These are phyloP conservation scores for Alloplasta piceator DNA, from an alignment of 2,888 invertebrate species.

Conservation along the genomic window DNA sequence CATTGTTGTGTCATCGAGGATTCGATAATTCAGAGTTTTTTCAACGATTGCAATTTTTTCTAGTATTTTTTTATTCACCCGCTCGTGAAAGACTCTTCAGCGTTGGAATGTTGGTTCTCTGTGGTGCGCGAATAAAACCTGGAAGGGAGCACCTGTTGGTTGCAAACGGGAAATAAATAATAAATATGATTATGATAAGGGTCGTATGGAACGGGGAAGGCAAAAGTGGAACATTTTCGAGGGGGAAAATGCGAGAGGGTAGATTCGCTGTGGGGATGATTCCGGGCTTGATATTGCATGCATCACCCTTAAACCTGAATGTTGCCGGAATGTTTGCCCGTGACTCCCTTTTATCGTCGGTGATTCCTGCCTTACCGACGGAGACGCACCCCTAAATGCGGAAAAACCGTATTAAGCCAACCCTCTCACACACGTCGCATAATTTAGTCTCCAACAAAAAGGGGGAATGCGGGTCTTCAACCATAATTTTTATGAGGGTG, in stretches of 20 bases:
- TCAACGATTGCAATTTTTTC: constrained; percentile 72
- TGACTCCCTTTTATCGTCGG: background rate
- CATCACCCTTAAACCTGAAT: constrained; percentile 21
- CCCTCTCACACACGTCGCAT: constrained; percentile 21
- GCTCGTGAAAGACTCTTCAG: too few species aligned
- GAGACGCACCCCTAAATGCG: constrained; percentile 6
- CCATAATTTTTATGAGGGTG: too few species aligned
- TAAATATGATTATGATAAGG: constrained; percentile 74
- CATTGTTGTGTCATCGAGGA: constrained; percentile 24
- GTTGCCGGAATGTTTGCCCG: constrained; percentile 30
- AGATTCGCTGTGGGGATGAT: constrained; percentile 20
- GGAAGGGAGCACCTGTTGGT: constrained; percentile 72
- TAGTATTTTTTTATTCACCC: background rate
- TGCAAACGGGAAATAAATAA: constrained; percentile 68
- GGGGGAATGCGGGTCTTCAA: too few species aligned
- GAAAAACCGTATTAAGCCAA: constrained; percentile 6
- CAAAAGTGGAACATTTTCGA: constrained; percentile 19
- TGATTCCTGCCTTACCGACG: background rate
- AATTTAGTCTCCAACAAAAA: too few species aligned
- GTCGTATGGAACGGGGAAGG: background rate
- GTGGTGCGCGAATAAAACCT: too few species aligned
- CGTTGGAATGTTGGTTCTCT: too few species aligned
- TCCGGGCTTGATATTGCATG: background rate
- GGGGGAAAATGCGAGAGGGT: constrained; percentile 22
- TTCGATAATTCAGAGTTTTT: constrained; percentile 63